Percentiles rank a stretch among this genome's conserved stretches.
Evolutionary conservation across 2,888 invertebrate species (phyloP).

Genomic region (Creontiades dilutus): DNA sequence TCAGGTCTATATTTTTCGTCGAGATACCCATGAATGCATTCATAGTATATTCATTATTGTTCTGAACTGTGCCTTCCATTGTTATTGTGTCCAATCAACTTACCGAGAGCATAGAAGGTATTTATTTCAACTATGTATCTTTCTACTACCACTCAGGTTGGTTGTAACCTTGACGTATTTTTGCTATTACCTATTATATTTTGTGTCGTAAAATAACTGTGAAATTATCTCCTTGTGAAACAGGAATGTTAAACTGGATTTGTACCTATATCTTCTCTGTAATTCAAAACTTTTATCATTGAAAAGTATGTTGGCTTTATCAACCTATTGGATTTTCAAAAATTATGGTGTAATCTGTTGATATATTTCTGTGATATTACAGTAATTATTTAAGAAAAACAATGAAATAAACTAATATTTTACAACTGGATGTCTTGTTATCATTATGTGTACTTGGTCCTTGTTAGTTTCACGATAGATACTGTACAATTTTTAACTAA

Average conservation of each 20-base stretch:
- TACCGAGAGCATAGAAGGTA: not conserved
- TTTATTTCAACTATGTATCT: not conserved
- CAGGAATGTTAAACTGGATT: constrained; percentile 39
- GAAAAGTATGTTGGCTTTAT: not conserved
- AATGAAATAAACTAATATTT: constrained; percentile 67
- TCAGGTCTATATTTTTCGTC: not conserved
- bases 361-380: constrained; percentile 75
- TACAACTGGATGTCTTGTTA: constrained; percentile 51
- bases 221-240: not conserved
- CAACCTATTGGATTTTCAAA: not conserved
- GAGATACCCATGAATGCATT: not conserved
- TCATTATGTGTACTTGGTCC: not conserved
- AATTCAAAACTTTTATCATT: constrained; percentile 2
- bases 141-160: not conserved
- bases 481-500: too few relatives aligned
- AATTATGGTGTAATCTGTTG: constrained; percentile 69
- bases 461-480: too few relatives aligned
- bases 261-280: constrained; percentile 3
- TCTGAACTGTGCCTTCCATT: constrained; percentile 26
- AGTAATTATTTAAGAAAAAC: constrained; percentile 69
- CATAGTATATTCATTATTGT: not conserved
- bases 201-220: constrained; percentile 14
- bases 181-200: constrained; percentile 1
- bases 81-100: not conserved
- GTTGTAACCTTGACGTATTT: not conserved